Percentiles rank a stretch among this genome's conserved stretches.
phyloP scores from a whole-genome alignment of 1,140 invertebrate genomes.

The Diuraphis noxia region DNA sequence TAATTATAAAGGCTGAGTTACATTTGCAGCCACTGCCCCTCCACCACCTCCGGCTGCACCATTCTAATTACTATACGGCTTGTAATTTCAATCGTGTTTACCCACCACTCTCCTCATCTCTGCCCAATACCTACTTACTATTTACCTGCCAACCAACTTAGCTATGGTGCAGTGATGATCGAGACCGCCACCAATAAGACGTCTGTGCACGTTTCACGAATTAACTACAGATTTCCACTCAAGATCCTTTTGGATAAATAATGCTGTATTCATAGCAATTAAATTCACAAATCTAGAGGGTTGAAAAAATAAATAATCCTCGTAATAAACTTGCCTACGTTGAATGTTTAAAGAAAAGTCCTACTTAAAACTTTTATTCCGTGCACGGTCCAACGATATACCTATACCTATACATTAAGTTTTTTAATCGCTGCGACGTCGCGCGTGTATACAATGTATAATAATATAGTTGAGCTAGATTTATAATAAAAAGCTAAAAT shows the following conservation, averaged over 20 bases:
- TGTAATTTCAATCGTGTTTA: constrained; percentile 48
- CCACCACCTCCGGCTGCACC: background rate
- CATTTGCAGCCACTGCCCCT: background rate
- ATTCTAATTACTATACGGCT: constrained; percentile 46
- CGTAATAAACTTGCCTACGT: background rate
- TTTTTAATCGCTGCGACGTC: background rate
- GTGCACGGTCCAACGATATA: background rate
- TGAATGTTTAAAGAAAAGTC: background rate
- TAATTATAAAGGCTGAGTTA: constrained; percentile 47
- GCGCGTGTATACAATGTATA: background rate
- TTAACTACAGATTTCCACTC: constrained; percentile 32
- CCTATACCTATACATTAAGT: background rate
- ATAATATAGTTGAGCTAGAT: background rate
- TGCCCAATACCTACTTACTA: background rate
- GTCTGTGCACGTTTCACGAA: background rate
- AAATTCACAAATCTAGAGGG: background rate
- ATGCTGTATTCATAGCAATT: background rate
- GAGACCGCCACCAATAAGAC: background rate
- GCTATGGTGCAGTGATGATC: background rate
- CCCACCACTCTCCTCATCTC: background rate
- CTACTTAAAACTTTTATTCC: background rate
- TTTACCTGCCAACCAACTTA: background rate
- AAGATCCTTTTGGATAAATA: background rate
- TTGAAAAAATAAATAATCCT: background rate
- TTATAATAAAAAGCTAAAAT: no score